phyloP scores from a whole-genome alignment of 1,140 invertebrate species.

The Trypoxylus dichotomus region DNA sequence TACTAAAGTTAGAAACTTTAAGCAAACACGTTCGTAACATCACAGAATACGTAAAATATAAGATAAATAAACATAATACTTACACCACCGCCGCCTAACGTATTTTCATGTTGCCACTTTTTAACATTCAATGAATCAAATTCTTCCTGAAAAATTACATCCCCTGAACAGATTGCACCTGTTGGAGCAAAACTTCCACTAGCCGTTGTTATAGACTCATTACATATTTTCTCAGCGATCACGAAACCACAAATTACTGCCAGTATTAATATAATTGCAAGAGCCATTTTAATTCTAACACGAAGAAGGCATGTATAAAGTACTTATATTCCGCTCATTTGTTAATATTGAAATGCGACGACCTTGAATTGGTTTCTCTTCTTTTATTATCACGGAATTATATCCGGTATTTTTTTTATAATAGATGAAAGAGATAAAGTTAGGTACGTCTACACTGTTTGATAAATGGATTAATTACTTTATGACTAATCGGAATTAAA shows the following conservation, averaged over 20 bases:
- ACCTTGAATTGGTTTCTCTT: not conserved
- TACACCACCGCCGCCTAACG: conserved; percentile 66
- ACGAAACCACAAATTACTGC: not conserved
- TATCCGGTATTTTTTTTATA: not conserved
- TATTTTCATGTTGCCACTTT: conserved; percentile 70
- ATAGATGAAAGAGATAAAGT: not conserved
- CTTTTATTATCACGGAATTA: not conserved
- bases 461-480: no score
- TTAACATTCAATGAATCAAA: conserved; percentile 63
- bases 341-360: not conserved
- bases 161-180: conserved; percentile 53
- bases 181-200: conserved; percentile 18
- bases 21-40: no score
- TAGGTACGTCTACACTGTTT: no score
- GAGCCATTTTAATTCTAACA: not conserved
- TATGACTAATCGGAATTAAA: no score
- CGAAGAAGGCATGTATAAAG: not conserved
- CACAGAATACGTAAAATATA: no score
- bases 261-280: not conserved
- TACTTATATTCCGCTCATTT: not conserved
- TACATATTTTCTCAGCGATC: not conserved
- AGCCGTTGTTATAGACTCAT: not conserved
- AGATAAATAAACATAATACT: conserved; percentile 45
- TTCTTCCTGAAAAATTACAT: conserved; percentile 66
- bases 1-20: no score